A percentile compares a stretch with the other conserved stretches of the same genome.
phyloP scores from a whole-genome alignment of 2,113 vertebrate species.

The Hystrix brachyura region DNA sequence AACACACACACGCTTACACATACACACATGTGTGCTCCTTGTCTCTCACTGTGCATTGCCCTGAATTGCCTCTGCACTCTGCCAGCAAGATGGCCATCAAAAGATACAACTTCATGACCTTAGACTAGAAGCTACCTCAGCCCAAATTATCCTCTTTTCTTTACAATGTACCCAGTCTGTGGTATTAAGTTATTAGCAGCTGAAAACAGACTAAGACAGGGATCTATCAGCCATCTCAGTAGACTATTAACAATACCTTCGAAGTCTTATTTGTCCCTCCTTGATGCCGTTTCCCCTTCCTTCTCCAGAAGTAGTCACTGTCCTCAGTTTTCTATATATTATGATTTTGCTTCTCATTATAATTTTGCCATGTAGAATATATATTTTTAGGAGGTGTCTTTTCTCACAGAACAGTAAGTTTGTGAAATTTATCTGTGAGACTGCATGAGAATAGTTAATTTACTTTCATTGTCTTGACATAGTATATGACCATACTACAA shows the following conservation, averaged over 20 bases:
- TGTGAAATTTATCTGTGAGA: conserved; percentile 33
- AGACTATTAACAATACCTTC: neutral
- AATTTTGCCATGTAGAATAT: neutral
- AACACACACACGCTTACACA: too few relatives aligned
- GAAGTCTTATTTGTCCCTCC: neutral
- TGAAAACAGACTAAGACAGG: neutral
- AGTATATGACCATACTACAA: neutral
- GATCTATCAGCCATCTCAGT: neutral
- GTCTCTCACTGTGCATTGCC: neutral
- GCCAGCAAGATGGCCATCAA: neutral
- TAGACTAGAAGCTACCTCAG: neutral
- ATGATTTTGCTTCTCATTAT: conserved; percentile 51
- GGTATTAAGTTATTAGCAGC: neutral
- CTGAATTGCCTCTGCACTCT: neutral
- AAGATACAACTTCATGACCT: neutral
- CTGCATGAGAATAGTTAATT: neutral
- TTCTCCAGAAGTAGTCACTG: neutral
- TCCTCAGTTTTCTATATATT: conserved; percentile 36
- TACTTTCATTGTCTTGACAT: neutral
- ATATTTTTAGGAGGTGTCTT: conserved; percentile 36
- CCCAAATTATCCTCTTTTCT: neutral
- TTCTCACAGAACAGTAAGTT: conserved; percentile 21
- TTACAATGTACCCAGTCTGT: neutral
- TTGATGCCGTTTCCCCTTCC: neutral
- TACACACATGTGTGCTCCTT: neutral